Evolutionary conservation across 2,888 invertebrate species (phyloP).

Genomic region (Sinopyrophorus schimmeli): DNA sequence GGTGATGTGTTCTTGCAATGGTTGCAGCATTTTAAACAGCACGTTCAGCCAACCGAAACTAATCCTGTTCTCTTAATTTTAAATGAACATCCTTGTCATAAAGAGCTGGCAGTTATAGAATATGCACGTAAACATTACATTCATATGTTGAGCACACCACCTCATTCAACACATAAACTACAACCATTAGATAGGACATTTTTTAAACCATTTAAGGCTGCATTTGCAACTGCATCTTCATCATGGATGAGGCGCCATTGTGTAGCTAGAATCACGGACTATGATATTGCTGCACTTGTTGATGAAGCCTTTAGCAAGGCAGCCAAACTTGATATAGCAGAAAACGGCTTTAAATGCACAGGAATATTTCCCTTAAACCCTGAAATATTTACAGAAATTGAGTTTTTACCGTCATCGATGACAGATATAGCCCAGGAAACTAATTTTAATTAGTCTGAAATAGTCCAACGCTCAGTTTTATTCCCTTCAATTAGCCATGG

Average conservation of each 20-base stretch:
- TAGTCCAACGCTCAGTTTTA: too few species aligned
- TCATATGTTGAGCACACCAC: conserved; percentile 5
- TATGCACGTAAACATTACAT: background rate
- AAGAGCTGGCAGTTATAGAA: background rate
- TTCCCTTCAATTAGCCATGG: too few species aligned
- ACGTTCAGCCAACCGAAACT: background rate
- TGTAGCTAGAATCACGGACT: conserved; percentile 1
- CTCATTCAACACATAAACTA: background rate
- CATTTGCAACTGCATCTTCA: too few species aligned
- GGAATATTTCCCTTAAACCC: background rate
- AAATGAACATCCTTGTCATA: background rate
- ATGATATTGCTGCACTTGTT: background rate
- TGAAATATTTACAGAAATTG: too few species aligned
- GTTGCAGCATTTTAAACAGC: background rate
- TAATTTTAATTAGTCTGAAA: too few species aligned
- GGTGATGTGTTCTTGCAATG: background rate
- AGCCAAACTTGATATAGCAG: background rate
- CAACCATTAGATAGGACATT: conserved; percentile 1
- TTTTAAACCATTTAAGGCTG: conserved; percentile 4
- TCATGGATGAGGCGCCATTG: too few species aligned
- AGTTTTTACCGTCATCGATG: too few species aligned
- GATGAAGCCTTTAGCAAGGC: background rate
- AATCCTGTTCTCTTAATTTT: background rate
- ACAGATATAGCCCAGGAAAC: too few species aligned
- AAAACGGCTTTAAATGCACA: too few species aligned